A percentile compares a stretch with the other conserved stretches of the same genome.
Evolutionary conservation across 2,113 vertebrate genomes (phyloP).

Genomic region (Alligator sinensis): DNA sequence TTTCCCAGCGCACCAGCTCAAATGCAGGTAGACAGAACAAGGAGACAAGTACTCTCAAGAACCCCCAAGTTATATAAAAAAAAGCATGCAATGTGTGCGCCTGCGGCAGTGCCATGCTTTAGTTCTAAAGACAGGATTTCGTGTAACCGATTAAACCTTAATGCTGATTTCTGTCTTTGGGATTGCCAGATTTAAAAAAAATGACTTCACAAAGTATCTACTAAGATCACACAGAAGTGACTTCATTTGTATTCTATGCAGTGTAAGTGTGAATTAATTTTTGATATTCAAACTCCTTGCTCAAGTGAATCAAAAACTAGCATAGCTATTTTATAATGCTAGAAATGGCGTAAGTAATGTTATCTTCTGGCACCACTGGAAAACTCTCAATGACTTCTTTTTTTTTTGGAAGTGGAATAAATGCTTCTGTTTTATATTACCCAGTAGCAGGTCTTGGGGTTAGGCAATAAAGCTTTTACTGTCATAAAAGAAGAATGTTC

Average conservation of each 20-base stretch:
- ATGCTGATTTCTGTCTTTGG: neutral
- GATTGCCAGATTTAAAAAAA: neutral
- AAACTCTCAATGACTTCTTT: conserved; percentile 1
- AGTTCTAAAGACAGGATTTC: neutral
- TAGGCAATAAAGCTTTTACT: neutral
- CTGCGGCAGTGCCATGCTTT: no score
- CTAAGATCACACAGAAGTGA: neutral
- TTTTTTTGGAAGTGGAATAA: conserved; percentile 1
- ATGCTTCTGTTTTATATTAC: neutral
- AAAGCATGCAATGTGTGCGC: neutral
- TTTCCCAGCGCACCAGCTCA: neutral
- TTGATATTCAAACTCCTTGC: neutral
- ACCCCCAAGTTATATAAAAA: conserved; percentile 7
- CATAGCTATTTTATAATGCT: neutral
- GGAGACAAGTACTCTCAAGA: neutral
- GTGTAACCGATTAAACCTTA: neutral
- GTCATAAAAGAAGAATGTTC: neutral
- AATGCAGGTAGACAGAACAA: neutral
- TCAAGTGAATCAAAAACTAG: conserved; percentile 17
- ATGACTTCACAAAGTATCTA: neutral
- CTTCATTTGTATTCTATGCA: conserved; percentile 33
- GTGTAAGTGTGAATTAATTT: conserved; percentile 26
- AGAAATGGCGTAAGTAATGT: neutral
- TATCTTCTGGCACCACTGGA: neutral
- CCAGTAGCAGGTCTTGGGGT: neutral